A percentile compares a stretch with the other conserved stretches of the same genome.
phyloP scores from a whole-genome alignment of 2,113 vertebrate species.

The Aegotheles bennettii region DNA sequence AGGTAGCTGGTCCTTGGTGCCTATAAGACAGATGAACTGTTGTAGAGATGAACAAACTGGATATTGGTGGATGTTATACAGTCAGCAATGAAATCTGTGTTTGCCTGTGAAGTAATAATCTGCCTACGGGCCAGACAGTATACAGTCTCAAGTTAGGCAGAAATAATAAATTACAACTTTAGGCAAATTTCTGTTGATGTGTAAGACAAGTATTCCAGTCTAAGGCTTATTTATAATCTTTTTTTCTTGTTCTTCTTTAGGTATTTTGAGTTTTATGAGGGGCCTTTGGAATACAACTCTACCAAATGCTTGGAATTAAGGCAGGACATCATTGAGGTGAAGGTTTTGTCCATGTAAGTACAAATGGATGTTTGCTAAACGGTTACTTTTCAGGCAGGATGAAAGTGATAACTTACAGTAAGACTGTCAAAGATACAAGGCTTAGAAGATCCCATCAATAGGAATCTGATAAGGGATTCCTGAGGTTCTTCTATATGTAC shows the following conservation, averaged over 20 bases:
- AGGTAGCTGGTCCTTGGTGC: not conserved
- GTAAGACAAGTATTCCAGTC: not conserved
- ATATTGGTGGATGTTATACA: not conserved
- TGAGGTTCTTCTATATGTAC: not conserved
- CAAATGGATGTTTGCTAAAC: not conserved
- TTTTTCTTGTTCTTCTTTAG: slow-evolving; percentile 67
- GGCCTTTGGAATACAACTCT: slow-evolving; percentile 90
- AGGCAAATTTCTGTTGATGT: not conserved
- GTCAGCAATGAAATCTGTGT: not conserved
- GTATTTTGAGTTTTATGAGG: slow-evolving; percentile 93
- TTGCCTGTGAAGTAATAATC: not conserved
- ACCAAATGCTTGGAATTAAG: slow-evolving; percentile 91
- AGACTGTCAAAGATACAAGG: not conserved
- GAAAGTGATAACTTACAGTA: not conserved
- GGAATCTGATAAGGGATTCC: not conserved
- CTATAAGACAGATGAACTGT: not conserved
- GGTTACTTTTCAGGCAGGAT: not conserved
- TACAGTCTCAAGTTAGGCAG: not conserved
- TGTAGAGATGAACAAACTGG: not conserved
- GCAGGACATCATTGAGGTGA: slow-evolving; percentile 92
- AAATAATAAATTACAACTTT: not conserved
- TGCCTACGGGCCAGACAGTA: not conserved
- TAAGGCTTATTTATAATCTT: not conserved
- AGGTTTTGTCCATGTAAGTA: slow-evolving; percentile 97
- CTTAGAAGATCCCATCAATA: not conserved